phyloP scores from a whole-genome alignment of 2,113 vertebrate genomes.

The Ptyas mucosa region DNA sequence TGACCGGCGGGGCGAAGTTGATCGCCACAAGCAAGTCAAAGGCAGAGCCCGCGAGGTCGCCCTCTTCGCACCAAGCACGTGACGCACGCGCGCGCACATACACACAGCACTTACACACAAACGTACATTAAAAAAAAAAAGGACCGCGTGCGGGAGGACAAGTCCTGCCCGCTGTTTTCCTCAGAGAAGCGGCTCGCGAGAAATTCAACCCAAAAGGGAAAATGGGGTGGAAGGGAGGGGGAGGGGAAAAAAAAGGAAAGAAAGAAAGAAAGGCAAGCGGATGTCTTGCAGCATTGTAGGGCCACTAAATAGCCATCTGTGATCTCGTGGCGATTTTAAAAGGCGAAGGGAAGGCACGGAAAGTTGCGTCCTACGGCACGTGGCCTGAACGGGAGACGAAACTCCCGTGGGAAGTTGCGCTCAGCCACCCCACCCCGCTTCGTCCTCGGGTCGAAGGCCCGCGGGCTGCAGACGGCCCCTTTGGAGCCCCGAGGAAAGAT shows the following conservation, averaged over 20 bases:
- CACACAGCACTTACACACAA: neutral
- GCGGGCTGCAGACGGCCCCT: neutral
- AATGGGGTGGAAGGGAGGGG: neutral
- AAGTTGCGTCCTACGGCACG: conserved; percentile 87
- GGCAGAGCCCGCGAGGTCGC: conserved; percentile 66
- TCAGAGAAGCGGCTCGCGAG: neutral
- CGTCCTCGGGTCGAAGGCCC: conserved; percentile 60
- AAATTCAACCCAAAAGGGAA: neutral
- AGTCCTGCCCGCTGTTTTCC: neutral
- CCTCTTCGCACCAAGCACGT: conserved; percentile 58
- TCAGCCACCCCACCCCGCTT: conserved; percentile 40
- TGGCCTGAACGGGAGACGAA: conserved; percentile 84
- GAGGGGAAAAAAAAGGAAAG: too few species aligned
- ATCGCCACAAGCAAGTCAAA: conserved; percentile 73
- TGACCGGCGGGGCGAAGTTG: conserved; percentile 79
- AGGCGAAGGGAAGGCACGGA: conserved; percentile 95
- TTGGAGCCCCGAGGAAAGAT: neutral
- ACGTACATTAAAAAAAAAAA: neutral
- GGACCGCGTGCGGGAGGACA: neutral
- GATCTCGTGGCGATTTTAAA: conserved; percentile 93
- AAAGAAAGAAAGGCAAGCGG: conserved; percentile 79
- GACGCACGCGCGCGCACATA: neutral
- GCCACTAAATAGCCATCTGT: conserved; percentile 98
- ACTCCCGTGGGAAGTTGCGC: conserved; percentile 81
- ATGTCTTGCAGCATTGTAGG: conserved; percentile 99